Base-by-base conservation (phyloP, 2,797 vertebrate genomes). In the Coreius guichenoti region DNA sequence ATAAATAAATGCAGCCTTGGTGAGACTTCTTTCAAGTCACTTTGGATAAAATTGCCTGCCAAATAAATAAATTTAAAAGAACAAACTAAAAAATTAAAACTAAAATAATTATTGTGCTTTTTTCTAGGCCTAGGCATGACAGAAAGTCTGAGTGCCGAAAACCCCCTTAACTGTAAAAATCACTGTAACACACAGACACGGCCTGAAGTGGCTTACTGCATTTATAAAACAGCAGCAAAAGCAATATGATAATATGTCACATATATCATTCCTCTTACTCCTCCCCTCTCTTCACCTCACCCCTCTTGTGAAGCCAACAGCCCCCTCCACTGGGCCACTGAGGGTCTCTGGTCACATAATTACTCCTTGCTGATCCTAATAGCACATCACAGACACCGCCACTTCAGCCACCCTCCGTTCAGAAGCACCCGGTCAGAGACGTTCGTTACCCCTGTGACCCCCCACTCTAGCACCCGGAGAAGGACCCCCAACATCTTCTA, bases 351-450 rank as follows among this genome's bases (percentile, higher is more conserved):
- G 92, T 89, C 93, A 93, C 92, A 91, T 95, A 95, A 96, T 96
- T 95, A 94, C 93, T 93, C 94, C 93, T 95, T 93, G 95, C 94
- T 95, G 94, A 95, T 95, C 94, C 93, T 95, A 96, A 95, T 94
- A 94, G 94, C 92, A 95, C 94, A 95, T 95, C 95, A 94, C 92
- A 95, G 90, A 92, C 91, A 89, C 91, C 90, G 85, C 90, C 93
- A 94, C 94, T 95, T 94, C 93, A 95, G 89, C 85, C 89, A 91
- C 93, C 93, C 93, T 92, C 93, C 91, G 87, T 93, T 92, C 92
- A 94, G 93, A 94, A 90, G 91, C 82, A 89, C 90, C 88, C 89
- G 86, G 89, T 92, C 88, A 84, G 93, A 92, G 89, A 92, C 86
- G 91, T 95, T 95, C 93, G 95, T 95, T 95, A 95, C 94, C 93